A percentile compares a stretch with the other conserved stretches of the same genome.
These are phyloP conservation scores for Enteromius argenteus DNA, from an alignment of 2,797 vertebrate genomes.

Conservation along the genomic window DNA sequence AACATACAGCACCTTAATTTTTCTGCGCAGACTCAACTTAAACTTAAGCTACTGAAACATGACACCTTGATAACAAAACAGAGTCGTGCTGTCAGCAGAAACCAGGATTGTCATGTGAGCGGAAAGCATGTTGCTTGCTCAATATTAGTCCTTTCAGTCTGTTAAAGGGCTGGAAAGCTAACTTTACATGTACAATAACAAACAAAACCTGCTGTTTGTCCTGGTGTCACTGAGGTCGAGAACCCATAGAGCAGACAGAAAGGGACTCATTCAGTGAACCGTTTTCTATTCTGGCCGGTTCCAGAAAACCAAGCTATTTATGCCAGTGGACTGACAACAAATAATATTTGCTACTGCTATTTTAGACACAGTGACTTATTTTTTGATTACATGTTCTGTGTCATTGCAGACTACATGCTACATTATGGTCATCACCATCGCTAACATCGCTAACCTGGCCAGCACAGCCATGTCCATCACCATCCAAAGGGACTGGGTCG, in stretches of 20 bases:
- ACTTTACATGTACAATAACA: slow-evolving; percentile 30
- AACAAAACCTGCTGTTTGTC: slow-evolving; percentile 34
- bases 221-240: slow-evolving; percentile 8
- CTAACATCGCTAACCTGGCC: slow-evolving; percentile 96
- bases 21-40: neutral
- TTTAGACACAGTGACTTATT: neutral
- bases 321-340: neutral
- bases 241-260: slow-evolving; percentile 2
- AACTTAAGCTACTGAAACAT: slow-evolving; percentile 20
- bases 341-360: slow-evolving; percentile 1
- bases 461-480: slow-evolving; percentile 96
- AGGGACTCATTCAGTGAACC: neutral
- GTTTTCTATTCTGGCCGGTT: neutral
- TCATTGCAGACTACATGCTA: slow-evolving; percentile 89
- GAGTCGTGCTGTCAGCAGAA: slow-evolving; percentile 45
- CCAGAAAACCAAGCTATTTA: slow-evolving; percentile 29
- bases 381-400: slow-evolving; percentile 14
- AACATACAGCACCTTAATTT: neutral
- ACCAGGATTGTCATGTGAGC: slow-evolving; percentile 26
- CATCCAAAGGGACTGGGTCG: slow-evolving; percentile 98
- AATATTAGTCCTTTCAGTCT: slow-evolving; percentile 26
- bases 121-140: slow-evolving; percentile 26
- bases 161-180: slow-evolving; percentile 17
- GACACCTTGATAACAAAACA: slow-evolving; percentile 33
- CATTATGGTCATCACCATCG: slow-evolving; percentile 94